A percentile compares a stretch with the other conserved stretches of the same genome.
phyloP scores from a whole-genome alignment of 2,113 vertebrate species.

The Eulemur rufifrons region DNA sequence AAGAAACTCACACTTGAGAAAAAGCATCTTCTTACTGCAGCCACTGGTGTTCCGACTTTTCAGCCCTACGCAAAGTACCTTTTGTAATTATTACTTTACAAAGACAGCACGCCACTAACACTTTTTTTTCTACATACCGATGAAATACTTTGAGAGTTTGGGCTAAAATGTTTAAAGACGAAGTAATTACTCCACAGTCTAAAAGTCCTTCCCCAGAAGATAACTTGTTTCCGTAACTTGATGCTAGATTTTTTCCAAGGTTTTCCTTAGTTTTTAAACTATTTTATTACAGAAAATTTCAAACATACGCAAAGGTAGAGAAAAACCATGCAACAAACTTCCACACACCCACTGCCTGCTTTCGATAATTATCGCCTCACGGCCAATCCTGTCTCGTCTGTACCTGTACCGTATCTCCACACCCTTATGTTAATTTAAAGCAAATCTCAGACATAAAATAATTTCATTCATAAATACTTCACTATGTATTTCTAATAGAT shows the following conservation, averaged over 20 bases:
- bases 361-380: constrained; percentile 19
- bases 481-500: background rate
- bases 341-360: background rate
- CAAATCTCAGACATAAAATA: constrained; percentile 34
- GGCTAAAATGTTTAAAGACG: background rate
- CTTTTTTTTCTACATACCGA: background rate
- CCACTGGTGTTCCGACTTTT: background rate
- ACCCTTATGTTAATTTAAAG: background rate
- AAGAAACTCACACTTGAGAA: background rate
- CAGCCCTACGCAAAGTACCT: background rate
- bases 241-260: background rate
- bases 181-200: background rate
- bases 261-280: constrained; percentile 13
- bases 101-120: background rate
- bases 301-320: background rate
- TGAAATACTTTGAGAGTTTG: background rate
- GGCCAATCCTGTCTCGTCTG: background rate
- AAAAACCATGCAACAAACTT: background rate
- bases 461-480: constrained; percentile 23
- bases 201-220: background rate
- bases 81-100: constrained; percentile 12
- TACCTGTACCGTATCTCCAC: background rate
- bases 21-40: background rate
- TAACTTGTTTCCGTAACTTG: background rate
- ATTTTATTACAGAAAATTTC: background rate